Conservation (phyloP, 2,797 vertebrate species). For the Acipenser oxyrinchus region DNA sequence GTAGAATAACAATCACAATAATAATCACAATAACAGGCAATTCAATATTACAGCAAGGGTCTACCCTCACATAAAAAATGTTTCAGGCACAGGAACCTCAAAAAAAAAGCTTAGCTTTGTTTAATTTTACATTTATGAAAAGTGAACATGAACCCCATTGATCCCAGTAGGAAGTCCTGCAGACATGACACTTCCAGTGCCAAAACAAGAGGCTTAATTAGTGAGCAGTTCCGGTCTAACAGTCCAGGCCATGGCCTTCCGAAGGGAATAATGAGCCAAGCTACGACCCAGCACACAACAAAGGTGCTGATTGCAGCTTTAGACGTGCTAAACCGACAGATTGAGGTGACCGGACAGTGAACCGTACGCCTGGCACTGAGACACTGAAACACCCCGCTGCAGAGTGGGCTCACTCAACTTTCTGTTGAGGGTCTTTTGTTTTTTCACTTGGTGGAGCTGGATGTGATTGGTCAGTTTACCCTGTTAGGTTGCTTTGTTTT, state of each 20-base stretch:
- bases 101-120: neutral
- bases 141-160: conserved; percentile 38
- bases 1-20: too few relatives aligned
- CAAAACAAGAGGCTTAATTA: conserved; percentile 59
- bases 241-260: conserved; percentile 52
- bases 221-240: conserved; percentile 49
- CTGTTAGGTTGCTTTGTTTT: conserved; percentile 22
- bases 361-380: conserved; percentile 47
- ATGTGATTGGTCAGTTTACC: conserved; percentile 32
- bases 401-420: conserved; percentile 26
- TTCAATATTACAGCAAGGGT: too few relatives aligned
- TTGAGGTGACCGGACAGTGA: conserved; percentile 56
- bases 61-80: too few relatives aligned
- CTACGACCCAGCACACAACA: conserved; percentile 38
- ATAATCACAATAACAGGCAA: too few relatives aligned
- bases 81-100: too few relatives aligned
- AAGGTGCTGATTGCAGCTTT: conserved; percentile 40
- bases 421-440: conserved; percentile 43
- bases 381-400: conserved; percentile 34
- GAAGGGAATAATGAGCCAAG: conserved; percentile 52
- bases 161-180: conserved; percentile 46
- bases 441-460: conserved; percentile 43
- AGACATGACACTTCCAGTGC: conserved; percentile 49
- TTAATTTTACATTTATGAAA: conserved; percentile 22
- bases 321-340: conserved; percentile 51